These are phyloP conservation scores for Tenthredo scrophulariae DNA, from an alignment of 2,888 invertebrate species.

Conservation along the genomic window DNA sequence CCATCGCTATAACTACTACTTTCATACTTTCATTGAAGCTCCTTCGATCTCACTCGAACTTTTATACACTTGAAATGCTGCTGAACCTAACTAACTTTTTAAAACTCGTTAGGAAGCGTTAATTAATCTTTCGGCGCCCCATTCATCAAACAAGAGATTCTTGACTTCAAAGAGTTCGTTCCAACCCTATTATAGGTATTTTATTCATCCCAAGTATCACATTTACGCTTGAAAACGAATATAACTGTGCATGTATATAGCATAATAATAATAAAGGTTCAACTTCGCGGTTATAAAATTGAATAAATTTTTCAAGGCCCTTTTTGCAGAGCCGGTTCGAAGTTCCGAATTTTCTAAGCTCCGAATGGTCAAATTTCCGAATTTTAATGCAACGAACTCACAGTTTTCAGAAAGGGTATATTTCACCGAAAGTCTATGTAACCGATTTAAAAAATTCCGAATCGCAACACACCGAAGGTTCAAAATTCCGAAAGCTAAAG, in stretches of 20 bases:
- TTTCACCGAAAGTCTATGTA: too few relatives aligned
- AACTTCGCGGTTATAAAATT: background rate
- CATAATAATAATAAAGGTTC: background rate
- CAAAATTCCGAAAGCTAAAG: too few relatives aligned
- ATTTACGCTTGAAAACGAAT: background rate
- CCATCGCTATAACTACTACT: background rate
- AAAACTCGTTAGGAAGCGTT: constrained; percentile 33
- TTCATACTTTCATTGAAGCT: background rate
- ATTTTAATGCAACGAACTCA: too few relatives aligned
- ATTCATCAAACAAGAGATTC: background rate
- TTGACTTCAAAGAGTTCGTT: constrained; percentile 29
- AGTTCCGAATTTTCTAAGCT: too few relatives aligned
- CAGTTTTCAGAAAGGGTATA: too few relatives aligned
- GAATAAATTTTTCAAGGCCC: background rate
- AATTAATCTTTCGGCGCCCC: background rate
- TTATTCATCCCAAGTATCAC: background rate
- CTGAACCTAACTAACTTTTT: background rate
- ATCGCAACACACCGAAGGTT: too few relatives aligned
- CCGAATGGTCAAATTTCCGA: too few relatives aligned
- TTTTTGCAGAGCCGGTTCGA: too few relatives aligned
- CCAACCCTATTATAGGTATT: background rate
- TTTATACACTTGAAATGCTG: background rate
- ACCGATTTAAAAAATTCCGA: too few relatives aligned
- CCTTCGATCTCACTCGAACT: background rate
- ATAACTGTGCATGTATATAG: background rate